These are phyloP conservation scores for Ennomos fuscantarius DNA, from an alignment of 2,888 invertebrate species.

Conservation along the genomic window DNA sequence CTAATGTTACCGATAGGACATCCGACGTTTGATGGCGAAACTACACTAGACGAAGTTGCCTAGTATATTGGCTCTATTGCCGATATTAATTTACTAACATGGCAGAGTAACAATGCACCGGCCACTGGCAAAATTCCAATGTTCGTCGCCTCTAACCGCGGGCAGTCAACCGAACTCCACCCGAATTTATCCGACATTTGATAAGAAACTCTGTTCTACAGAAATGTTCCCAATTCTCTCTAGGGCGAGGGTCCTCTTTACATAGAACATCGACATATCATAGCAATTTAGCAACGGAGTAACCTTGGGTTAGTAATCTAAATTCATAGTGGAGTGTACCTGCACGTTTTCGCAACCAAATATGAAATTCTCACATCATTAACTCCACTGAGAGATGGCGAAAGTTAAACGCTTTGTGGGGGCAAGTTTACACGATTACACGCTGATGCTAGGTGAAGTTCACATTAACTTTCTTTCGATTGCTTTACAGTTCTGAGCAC, in stretches of 20 bases:
- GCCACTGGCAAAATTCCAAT: slow-evolving; percentile 72
- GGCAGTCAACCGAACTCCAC: slow-evolving; percentile 50
- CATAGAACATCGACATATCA: background rate
- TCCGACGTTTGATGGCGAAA: slow-evolving; percentile 25
- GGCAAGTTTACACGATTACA: slow-evolving; percentile 40
- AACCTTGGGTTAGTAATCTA: slow-evolving; percentile 21
- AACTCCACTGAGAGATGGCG: slow-evolving; percentile 43
- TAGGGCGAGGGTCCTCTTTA: background rate
- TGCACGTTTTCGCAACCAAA: slow-evolving; percentile 35
- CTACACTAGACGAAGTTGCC: slow-evolving; percentile 47
- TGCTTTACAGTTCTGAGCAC: slow-evolving; percentile 47
- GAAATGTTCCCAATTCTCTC: slow-evolving; percentile 39
- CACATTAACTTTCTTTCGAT: slow-evolving; percentile 56
- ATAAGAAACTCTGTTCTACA: slow-evolving; percentile 55
- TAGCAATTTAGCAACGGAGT: slow-evolving; percentile 13
- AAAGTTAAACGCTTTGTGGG: slow-evolving; percentile 47
- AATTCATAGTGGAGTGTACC: slow-evolving; percentile 28
- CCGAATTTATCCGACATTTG: slow-evolving; percentile 58
- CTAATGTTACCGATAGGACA: slow-evolving; percentile 16
- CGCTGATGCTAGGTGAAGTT: slow-evolving; percentile 39
- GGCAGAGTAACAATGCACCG: slow-evolving; percentile 67
- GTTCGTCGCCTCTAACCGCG: slow-evolving; percentile 51
- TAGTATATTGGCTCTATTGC: slow-evolving; percentile 62
- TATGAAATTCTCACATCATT: slow-evolving; percentile 44
- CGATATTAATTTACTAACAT: slow-evolving; percentile 78